Evolutionary conservation across 2,888 invertebrate species (phyloP).

Genomic region (Eutolmus rufibarbis): DNA sequence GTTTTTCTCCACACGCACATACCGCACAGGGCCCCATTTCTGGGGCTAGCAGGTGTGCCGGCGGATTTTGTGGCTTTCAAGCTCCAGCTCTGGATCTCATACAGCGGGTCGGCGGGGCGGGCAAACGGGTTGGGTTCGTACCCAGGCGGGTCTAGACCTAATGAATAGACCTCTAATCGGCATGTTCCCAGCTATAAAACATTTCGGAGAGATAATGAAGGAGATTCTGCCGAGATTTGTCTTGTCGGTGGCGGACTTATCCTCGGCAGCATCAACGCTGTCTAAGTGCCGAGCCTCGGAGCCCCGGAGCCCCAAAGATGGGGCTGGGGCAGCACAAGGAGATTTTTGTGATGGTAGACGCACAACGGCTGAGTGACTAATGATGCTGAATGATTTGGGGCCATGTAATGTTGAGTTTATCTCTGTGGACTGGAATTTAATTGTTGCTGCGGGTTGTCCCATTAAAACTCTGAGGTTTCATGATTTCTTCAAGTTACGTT

Average conservation of each 20-base stretch:
- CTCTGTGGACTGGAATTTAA: neutral
- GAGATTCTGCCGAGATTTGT: slow-evolving; percentile 6
- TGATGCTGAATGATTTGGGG: neutral
- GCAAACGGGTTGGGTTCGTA: neutral
- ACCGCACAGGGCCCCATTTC: neutral
- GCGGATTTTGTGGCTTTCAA: neutral
- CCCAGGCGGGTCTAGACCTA: neutral
- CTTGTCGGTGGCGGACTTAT: neutral
- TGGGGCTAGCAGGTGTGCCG: neutral
- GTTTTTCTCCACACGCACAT: neutral
- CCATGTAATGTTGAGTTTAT: neutral
- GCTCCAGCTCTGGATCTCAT: neutral
- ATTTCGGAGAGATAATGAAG: neutral
- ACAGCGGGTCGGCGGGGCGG: neutral
- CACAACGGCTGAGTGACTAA: neutral
- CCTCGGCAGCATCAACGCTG: neutral
- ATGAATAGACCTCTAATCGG: slow-evolving; percentile 12
- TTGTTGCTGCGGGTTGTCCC: neutral
- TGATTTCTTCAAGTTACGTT: neutral
- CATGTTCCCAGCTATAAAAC: neutral
- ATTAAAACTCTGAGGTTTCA: neutral
- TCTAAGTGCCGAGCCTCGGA: neutral
- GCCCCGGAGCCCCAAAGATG: neutral
- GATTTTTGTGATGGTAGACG: neutral
- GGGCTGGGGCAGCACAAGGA: neutral